These are phyloP conservation scores for Pangasianodon gigas DNA, from an alignment of 2,113 vertebrate genomes.

Conservation along the genomic window DNA sequence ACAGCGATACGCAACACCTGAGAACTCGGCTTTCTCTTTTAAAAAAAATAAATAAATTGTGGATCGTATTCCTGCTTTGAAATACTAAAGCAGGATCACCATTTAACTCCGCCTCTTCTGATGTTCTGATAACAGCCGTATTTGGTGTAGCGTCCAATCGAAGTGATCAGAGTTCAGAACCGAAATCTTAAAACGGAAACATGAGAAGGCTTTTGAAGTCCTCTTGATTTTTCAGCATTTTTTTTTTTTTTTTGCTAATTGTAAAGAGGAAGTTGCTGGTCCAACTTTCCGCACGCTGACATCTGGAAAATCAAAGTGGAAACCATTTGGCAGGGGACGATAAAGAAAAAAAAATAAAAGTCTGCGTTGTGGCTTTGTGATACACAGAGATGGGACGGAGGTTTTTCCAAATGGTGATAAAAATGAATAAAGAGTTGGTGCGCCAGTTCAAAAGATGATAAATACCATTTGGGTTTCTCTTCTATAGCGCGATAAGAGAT, in stretches of 20 bases:
- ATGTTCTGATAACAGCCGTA: background rate
- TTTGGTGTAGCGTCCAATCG: background rate
- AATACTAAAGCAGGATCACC: background rate
- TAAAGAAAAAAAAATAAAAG: background rate
- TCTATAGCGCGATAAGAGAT: conserved; percentile 55
- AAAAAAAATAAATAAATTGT: background rate
- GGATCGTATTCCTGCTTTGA: background rate
- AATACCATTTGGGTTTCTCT: conserved; percentile 53
- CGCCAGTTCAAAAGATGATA: conserved; percentile 57
- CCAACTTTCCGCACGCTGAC: conserved; percentile 9
- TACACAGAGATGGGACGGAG: conserved; percentile 38
- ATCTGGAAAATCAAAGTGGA: conserved; percentile 34
- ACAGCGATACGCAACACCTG: background rate
- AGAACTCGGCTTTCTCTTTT: background rate
- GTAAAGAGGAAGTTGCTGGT: background rate
- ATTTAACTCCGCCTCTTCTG: background rate
- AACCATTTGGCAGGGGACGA: background rate
- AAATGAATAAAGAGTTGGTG: conserved; percentile 55
- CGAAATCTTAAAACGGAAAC: background rate
- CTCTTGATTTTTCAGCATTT: background rate
- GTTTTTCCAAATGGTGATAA: conserved; percentile 42
- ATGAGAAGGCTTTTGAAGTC: background rate
- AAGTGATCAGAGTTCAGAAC: background rate
- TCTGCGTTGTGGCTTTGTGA: conserved; percentile 33
- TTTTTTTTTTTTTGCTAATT: background rate